Percentiles rank a stretch among this genome's conserved stretches.
Conservation (phyloP, 2,113 vertebrate genomes). For the Solea senegalensis region DNA sequence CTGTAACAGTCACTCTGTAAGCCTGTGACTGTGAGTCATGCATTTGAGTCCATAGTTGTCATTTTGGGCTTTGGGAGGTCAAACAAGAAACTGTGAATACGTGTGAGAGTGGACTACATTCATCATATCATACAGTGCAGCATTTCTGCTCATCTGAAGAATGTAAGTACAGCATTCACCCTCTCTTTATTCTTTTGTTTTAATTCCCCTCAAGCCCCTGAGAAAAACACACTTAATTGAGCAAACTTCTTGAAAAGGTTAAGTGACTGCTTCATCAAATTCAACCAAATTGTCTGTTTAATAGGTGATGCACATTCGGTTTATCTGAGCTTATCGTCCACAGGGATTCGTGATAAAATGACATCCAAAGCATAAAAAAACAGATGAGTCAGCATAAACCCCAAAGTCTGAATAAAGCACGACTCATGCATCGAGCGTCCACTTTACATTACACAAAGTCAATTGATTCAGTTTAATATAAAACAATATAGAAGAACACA, state of each 20-base stretch:
- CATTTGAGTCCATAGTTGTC: too few relatives aligned
- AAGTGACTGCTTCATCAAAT: neutral
- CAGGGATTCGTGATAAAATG: neutral
- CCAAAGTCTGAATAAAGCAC: neutral
- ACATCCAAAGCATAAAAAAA: neutral
- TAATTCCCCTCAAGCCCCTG: neutral
- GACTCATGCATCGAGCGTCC: neutral
- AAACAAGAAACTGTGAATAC: too few relatives aligned
- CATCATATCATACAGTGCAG: too few relatives aligned
- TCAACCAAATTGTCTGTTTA: neutral
- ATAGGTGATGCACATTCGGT: neutral
- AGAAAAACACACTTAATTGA: neutral
- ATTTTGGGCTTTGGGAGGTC: too few relatives aligned
- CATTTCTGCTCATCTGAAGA: too few relatives aligned
- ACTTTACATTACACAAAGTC: constrained; percentile 12
- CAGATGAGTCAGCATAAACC: neutral
- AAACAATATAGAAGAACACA: constrained; percentile 24
- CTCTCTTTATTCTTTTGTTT: neutral
- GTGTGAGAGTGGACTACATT: too few relatives aligned
- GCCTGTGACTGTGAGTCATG: too few relatives aligned
- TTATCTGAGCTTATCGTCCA: neutral
- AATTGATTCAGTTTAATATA: constrained; percentile 19
- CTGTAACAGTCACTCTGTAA: too few relatives aligned
- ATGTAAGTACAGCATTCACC: neutral
- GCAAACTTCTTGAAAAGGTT: neutral